Evolutionary conservation across 2,888 invertebrate species (phyloP), one percentile per base, ranked within the genome.

Genomic region (Plusia festucae): DNA sequence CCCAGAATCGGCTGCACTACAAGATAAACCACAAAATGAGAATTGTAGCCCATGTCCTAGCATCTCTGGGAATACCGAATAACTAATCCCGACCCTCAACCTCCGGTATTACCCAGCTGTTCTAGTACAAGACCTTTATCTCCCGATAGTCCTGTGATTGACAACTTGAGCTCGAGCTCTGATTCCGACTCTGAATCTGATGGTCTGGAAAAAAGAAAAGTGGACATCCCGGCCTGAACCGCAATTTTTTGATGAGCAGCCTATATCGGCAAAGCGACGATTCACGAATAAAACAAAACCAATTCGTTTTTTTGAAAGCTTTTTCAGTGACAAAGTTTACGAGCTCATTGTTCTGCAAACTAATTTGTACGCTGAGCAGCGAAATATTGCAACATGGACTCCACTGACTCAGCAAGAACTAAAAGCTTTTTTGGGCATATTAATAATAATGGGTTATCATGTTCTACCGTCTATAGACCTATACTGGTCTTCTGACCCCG

Each of bases 401-500:
- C 52, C 44, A 53, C 40, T 53, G 27, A 53, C 18, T 53, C 52
- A 60, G 24, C 16, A 40, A 40, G 59, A 68, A 57, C 49, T 68
- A 27, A 55, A 56, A 18, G 64, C 72, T 53, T 67, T 73, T 60
- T 61, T 68, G 44, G 69, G 70, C 49, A 75, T 75, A 13, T 32
- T 70, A 27, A 52, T 72, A 44, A 65, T 72, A 18, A 74, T 74
- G 74, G 68, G 70, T 49, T 74, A 70, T 57, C 46, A 68, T 57
- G 54, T 62, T 55, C 56, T 68, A 15, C 68, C 70, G 20, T 44
- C 56, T 18, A 60, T 68, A 52, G 68, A 71, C 32, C 55, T 71
- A 11, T 71, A 70, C 53, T 74, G 70, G 70, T 74, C 70, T 34
- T 60, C 74, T 40, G 74, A 70, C 52, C 74, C 68, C n/a, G 70